Evolutionary conservation across 2,888 invertebrate genomes (phyloP).

Genomic region (Volucella inanis): DNA sequence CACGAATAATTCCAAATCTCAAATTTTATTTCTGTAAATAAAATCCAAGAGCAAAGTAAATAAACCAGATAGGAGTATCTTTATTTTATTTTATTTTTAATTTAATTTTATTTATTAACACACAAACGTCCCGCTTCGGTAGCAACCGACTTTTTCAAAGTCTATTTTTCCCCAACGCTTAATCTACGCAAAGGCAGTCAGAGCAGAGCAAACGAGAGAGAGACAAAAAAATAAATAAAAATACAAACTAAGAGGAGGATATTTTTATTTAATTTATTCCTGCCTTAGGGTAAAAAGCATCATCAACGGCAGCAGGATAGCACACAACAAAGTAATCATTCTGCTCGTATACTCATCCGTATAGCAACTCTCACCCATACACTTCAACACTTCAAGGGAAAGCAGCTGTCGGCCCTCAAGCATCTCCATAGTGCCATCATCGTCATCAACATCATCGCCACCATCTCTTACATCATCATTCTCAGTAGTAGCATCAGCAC

Average conservation of each 20-base stretch:
- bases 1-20: no score
- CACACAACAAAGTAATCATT: constrained; percentile 5
- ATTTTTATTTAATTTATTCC: constrained; percentile 63
- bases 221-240: constrained; percentile 16
- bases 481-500: constrained; percentile 19
- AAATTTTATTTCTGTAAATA: no score
- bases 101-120: no score
- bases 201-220: neutral
- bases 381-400: neutral
- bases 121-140: no score
- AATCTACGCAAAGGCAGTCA: neutral
- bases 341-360: constrained; percentile 4
- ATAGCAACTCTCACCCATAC: neutral
- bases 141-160: neutral
- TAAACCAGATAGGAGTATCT: no score
- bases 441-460: constrained; percentile 6
- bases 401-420: constrained; percentile 33
- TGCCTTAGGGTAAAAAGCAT: constrained; percentile 39
- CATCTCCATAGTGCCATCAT: constrained; percentile 19
- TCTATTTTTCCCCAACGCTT: neutral
- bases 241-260: constrained; percentile 6
- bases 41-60: no score
- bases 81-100: no score
- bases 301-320: neutral
- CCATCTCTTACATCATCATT: constrained; percentile 5